These are phyloP conservation scores for Porites divaricata DNA, from an alignment of 92 coral and sea anemone species.

Conservation along the genomic window DNA sequence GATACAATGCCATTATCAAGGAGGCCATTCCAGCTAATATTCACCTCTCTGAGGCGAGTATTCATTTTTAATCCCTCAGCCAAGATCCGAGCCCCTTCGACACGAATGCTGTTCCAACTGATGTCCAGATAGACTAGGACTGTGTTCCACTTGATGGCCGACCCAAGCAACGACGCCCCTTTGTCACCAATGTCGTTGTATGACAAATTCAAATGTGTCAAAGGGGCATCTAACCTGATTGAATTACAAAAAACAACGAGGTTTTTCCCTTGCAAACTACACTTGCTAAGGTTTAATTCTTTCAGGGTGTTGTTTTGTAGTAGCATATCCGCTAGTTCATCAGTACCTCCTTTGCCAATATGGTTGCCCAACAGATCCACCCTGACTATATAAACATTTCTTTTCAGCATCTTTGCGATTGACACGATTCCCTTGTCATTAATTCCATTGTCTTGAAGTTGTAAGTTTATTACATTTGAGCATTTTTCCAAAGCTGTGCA, in stretches of 20 bases:
- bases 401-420: slow-evolving; percentile 64
- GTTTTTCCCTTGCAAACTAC: slow-evolving; percentile 53
- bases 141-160: slow-evolving; percentile 36
- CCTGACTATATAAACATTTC: slow-evolving; percentile 45
- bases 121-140: slow-evolving; percentile 53
- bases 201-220: slow-evolving; percentile 54
- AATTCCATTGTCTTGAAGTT: slow-evolving; percentile 77
- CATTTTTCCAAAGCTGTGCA: slow-evolving; percentile 60
- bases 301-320: slow-evolving; percentile 43
- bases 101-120: slow-evolving; percentile 74
- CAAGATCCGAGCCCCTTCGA: slow-evolving; percentile 50
- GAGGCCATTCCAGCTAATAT: slow-evolving; percentile 80
- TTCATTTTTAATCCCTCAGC: slow-evolving; percentile 62
- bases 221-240: slow-evolving; percentile 38
- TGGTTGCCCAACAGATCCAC: slow-evolving; percentile 72
- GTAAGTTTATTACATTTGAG: slow-evolving; percentile 47
- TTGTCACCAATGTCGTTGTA: slow-evolving; percentile 69
- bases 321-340: slow-evolving; percentile 60
- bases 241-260: slow-evolving; percentile 43
- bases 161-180: slow-evolving; percentile 57
- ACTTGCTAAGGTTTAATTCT: slow-evolving; percentile 55
- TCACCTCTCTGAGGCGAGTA: slow-evolving; percentile 52
- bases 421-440: slow-evolving; percentile 46
- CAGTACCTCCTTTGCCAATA: slow-evolving; percentile 46
- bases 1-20: slow-evolving; percentile 63